Evolutionary conservation across 1,140 invertebrate genomes (phyloP), one percentile per base, ranked within the genome.

Genomic region (Lucilia cuprina): DNA sequence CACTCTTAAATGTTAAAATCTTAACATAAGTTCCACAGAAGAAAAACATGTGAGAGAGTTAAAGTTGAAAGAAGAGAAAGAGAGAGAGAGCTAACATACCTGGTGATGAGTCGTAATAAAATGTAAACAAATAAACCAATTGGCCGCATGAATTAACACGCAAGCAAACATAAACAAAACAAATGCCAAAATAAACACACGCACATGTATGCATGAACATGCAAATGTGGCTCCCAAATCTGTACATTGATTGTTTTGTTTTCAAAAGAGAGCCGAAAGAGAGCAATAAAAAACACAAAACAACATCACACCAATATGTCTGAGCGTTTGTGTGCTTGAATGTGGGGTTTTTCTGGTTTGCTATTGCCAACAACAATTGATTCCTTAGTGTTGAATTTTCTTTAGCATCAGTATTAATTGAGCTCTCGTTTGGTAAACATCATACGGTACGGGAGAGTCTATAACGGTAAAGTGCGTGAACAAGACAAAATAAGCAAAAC

Each of bases 361-460:
- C 50, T 77, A 17, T 17, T 35, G n/a, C 74, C 30, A 77, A 34
- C 30, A 77, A 34, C 74, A 55, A 55, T 17, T 12, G 17, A 55
- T 55, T 17, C 74, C 7, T 10, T 50, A 49, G 77, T 49, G 77
- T 80, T 80, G 77, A 80, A 49, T 49, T 80, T 21, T 77, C 77
- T 50, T 21, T 80, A 80, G 77, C 77, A 80, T 80, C 77, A 80
- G 77, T 80, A 80, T 80, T 80, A 80, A 49, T 80, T 80, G 77
- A 80, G 77, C 77, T 49, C 77, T 80, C 77, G 77, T 80, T 49
- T 80, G 41, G 21, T 80, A 80, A 80, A 80, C 77, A 80, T 41
- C 41, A 41, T 41, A 80, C 77, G 77, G 12, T 80, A 80, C 77
- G 77, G 19, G n/a, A 70, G 65, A 70, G 65, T 70, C n/a, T 25